These are phyloP conservation scores for Nesidiocoris tenuis DNA, from an alignment of 2,888 invertebrate species.

Conservation along the genomic window DNA sequence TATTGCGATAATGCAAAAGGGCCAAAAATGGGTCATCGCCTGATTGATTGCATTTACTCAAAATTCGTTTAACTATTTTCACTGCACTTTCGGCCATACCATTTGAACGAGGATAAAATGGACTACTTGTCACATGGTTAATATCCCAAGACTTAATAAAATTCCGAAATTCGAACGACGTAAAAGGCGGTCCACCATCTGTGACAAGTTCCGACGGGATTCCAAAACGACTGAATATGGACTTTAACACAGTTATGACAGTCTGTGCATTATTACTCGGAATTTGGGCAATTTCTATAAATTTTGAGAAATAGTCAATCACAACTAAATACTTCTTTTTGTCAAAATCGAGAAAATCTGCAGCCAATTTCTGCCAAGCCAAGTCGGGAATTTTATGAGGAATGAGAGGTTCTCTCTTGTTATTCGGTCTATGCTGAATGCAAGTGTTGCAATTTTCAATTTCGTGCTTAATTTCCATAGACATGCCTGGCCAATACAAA, in stretches of 20 bases:
- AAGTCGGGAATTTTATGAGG: constrained; percentile 21
- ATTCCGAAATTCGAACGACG: constrained; percentile 9
- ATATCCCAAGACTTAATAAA: constrained; percentile 15
- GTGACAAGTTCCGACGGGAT: constrained; percentile 3
- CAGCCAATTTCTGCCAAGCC: constrained; percentile 25
- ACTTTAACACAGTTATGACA: constrained; percentile 19
- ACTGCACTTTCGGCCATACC: constrained; percentile 20
- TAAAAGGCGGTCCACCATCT: constrained; percentile 32
- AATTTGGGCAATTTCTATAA: constrained; percentile 19
- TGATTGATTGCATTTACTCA: constrained; percentile 7
- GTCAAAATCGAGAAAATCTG: constrained; percentile 6
- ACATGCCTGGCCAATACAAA: no score
- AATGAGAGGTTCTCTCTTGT: no score
- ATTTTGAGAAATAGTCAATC: constrained; percentile 26
- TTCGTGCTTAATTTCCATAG: no score
- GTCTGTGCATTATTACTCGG: background rate
- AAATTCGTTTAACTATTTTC: constrained; percentile 14
- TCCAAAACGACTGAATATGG: constrained; percentile 16
- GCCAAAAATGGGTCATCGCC: constrained; percentile 7
- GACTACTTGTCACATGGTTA: constrained; percentile 7
- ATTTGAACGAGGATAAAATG: constrained; percentile 8
- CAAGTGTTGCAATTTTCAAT: no score
- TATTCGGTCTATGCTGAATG: no score
- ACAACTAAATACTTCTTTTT: constrained; percentile 10
- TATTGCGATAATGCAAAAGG: constrained; percentile 23